Base-by-base conservation (phyloP, 1,140 invertebrate species). In the Cydia fagiglandana region DNA sequence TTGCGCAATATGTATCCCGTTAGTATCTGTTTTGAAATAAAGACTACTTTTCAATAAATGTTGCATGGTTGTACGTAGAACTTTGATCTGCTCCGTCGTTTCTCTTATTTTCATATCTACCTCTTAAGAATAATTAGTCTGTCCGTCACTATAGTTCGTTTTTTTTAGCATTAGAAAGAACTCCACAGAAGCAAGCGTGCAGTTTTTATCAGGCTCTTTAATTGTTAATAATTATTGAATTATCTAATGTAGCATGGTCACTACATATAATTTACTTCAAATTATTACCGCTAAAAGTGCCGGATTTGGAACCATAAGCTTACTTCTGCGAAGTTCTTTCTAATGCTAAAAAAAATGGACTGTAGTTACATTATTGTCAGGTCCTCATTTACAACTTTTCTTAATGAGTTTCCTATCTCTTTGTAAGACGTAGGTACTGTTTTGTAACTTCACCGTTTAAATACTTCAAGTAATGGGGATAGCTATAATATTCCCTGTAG, bases 11-110 rank as follows among this genome's bases (percentile, higher is more conserved):
- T 70, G 66, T 70, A 38, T 45, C 66, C 66, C n/a, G 10, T 38
- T 41, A 17, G 30, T 70, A 70, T 38, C 30, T 34, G 53, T 56
- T 56, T 56, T 64, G 9, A 15, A 68, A 68, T 68, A 68, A 30
- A 38, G n/a, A 6, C 15, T 70, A 17, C 15, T 61, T 70, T 70
- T 17, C 30, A 70, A 70, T 70, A 70, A 70, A 70, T 70, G 66
- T 70, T 70, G 66, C 66, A 70, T 70, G 66, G 30, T 70, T 70
- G 66, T 70, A 41, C 24, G 66, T 70, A 70, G 66, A 70, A n/a
- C 66, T 70, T 38, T 70, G 20, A 70, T 70, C 6, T 17, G 6
- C 30, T 70, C 38, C 66, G 34, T 38, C 34, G 30, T 70, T 70
- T 17, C 34, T 41, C 34, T n/a, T 61, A 56, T 56, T 56, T 56